These are phyloP conservation scores for Contarinia nasturtii DNA, from an alignment of 1,140 invertebrate genomes.

Conservation along the genomic window DNA sequence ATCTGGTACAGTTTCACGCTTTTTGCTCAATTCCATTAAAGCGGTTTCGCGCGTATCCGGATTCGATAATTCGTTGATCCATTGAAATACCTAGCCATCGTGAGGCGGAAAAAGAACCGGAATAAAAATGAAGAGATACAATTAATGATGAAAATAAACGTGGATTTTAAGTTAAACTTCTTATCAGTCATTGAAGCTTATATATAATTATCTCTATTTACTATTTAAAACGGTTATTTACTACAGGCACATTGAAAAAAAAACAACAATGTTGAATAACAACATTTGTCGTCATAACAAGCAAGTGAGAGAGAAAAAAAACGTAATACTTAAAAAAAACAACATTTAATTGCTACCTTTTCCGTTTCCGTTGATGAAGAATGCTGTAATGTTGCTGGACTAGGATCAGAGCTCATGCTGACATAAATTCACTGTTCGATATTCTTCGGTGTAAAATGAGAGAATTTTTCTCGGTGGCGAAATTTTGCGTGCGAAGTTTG, in stretches of 20 bases:
- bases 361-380: conserved; percentile 1
- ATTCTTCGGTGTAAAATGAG: too few relatives aligned
- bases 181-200: too few relatives aligned
- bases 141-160: too few relatives aligned
- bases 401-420: conserved; percentile 34
- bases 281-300: too few relatives aligned
- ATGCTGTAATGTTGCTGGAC: conserved; percentile 29
- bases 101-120: background rate
- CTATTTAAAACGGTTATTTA: background rate
- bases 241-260: background rate
- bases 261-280: background rate
- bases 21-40: conserved; percentile 89
- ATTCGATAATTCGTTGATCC: conserved; percentile 83
- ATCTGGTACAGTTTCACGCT: conserved; percentile 90
- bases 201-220: background rate
- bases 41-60: conserved; percentile 91
- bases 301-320: too few relatives aligned
- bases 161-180: too few relatives aligned
- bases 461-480: too few relatives aligned
- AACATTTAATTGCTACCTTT: conserved; percentile 16
- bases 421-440: too few relatives aligned
- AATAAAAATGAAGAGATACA: too few relatives aligned
- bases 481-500: too few relatives aligned
- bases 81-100: conserved; percentile 25
- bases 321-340: conserved; percentile 12